phyloP scores from a whole-genome alignment of 1,140 invertebrate species.

The Macrotrachela quadricornifera region DNA sequence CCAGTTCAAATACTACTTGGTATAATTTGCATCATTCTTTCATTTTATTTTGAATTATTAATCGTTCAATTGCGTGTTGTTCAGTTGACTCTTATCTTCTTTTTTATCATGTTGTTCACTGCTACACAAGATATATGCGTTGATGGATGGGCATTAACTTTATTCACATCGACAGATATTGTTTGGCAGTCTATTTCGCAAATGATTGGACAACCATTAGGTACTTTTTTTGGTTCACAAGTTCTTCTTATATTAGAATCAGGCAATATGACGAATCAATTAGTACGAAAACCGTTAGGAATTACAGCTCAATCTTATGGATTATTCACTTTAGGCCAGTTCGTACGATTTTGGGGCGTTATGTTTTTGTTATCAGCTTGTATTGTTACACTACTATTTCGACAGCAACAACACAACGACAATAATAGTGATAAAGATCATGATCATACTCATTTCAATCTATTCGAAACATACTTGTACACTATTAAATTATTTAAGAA shows the following conservation, averaged over 20 bases:
- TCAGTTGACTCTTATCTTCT: slow-evolving; percentile 56
- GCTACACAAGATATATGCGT: slow-evolving; percentile 98
- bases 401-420: no score
- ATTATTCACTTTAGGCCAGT: background rate
- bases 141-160: slow-evolving; percentile 92
- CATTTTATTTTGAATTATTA: background rate
- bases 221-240: slow-evolving; percentile 89
- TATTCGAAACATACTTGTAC: no score
- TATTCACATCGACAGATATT: slow-evolving; percentile 38
- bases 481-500: background rate
- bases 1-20: slow-evolving; percentile 49
- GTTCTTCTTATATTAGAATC: slow-evolving; percentile 89
- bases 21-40: slow-evolving; percentile 35
- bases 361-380: no score
- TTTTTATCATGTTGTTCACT: slow-evolving; percentile 61
- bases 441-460: no score
- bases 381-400: no score
- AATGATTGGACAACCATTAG: slow-evolving; percentile 87
- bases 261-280: slow-evolving; percentile 44
- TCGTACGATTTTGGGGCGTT: no score
- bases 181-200: slow-evolving; percentile 97
- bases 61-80: background rate
- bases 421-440: no score
- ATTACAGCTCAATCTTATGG: background rate
- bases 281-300: background rate